Evolutionary conservation across 1,140 invertebrate genomes (phyloP), one percentile per base, ranked within the genome.

Genomic region (Drosophila sulfurigaster): DNA sequence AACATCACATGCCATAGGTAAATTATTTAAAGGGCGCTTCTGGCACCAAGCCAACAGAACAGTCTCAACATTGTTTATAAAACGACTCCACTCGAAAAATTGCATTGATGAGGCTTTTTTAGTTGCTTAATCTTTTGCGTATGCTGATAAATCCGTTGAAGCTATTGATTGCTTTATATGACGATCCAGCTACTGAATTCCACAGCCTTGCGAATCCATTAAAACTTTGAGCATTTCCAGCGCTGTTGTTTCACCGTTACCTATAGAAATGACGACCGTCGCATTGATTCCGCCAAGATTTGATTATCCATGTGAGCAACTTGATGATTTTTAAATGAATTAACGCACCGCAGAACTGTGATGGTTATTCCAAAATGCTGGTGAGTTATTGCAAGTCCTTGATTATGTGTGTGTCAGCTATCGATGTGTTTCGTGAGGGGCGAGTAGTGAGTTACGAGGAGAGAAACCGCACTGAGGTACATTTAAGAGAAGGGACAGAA

Each of bases 151-250:
- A 5, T 66, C 38, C 38, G 30, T 15, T 28, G 25, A 2, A 32
- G 43, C 4, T 13, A 43, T 43, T n/a, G n/a, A n/a, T 13, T 43
- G 41, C 10, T 43, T 5, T 3, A n/a, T 1, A 5, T 1, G 7
- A 10, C 56, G 35, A 13, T 13, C 2, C n/a, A 35, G 13, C 28
- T 15, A 48, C 7, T 30, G 5, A 30, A 20, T 8, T 41, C 13
- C 25, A 30, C 4, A 64, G 11, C 28, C 8, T 20, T 28, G 52
- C 72, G 51, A 75, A 66, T 75, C 72, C n/a, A 2, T 32, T 10
- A 25, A 63, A 52, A 75, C 72, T 63, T 60, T 57, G n/a, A 75
- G 72, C 66, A 70, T 49, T 43, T 70, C 41, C 65, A 38, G 15
- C 28, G 45, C 45, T 4, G 60, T 13, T 20, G 10, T 54, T 35